Evolutionary conservation across 2,797 vertebrate genomes (phyloP).

Genomic region (Lacerta bilineata): DNA sequence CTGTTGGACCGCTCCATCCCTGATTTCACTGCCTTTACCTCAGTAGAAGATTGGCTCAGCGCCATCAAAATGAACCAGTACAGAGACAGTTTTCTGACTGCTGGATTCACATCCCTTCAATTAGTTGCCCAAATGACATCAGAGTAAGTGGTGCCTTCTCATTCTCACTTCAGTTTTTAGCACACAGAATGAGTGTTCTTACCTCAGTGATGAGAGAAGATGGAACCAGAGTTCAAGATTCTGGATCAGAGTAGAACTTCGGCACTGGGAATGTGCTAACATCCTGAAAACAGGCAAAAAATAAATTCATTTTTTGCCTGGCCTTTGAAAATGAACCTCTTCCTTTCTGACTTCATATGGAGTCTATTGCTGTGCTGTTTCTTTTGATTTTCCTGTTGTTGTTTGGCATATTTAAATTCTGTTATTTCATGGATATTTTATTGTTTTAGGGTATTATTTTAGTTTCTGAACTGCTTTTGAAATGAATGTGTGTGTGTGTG

Average conservation of each 20-base stretch:
- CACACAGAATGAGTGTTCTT: not conserved
- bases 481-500: not conserved
- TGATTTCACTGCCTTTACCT: constrained; percentile 98
- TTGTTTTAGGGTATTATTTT: not conserved
- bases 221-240: not conserved
- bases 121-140: constrained; percentile 97
- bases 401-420: not conserved
- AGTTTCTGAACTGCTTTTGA: not conserved
- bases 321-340: constrained; percentile 7
- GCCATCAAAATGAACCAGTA: constrained; percentile 99
- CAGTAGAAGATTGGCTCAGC: constrained; percentile 96
- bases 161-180: not conserved
- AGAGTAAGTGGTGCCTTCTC: constrained; percentile 88
- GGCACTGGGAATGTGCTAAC: not conserved
- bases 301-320: not conserved
- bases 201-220: not conserved
- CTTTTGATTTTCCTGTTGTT: not conserved
- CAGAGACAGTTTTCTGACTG: constrained; percentile 97
- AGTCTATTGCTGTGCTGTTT: not conserved
- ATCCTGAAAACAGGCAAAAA: not conserved
- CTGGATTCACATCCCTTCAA: constrained; percentile 97
- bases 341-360: not conserved
- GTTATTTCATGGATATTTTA: constrained; percentile 10
- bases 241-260: not conserved
- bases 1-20: constrained; percentile 97